Conservation (phyloP, 2,797 vertebrate genomes). For the Argya squamiceps region DNA sequence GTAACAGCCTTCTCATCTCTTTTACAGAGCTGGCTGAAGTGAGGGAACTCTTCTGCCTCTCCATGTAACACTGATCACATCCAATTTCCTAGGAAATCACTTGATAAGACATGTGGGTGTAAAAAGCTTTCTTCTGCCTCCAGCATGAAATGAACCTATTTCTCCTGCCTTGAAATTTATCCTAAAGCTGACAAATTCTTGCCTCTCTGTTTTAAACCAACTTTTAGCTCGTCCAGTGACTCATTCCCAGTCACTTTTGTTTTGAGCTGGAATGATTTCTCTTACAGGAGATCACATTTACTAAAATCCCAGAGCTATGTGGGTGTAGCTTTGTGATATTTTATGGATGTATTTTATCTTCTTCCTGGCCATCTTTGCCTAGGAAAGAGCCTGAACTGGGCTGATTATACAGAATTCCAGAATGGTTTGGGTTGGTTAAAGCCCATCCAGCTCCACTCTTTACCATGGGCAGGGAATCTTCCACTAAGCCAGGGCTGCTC, state of each 20-base stretch:
- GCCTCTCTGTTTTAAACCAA: neutral
- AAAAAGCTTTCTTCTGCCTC: neutral
- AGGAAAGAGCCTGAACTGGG: neutral
- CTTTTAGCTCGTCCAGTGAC: neutral
- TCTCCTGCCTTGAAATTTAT: slow-evolving; percentile 16
- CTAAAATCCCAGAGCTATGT: neutral
- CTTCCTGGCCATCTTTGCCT: neutral
- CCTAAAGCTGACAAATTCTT: slow-evolving; percentile 3
- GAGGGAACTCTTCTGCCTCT: neutral
- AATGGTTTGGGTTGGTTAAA: neutral
- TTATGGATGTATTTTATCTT: neutral
- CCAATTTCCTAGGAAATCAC: slow-evolving; percentile 8
- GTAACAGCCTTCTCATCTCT: neutral
- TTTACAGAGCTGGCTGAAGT: neutral
- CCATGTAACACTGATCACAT: neutral
- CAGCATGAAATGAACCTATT: slow-evolving; percentile 16
- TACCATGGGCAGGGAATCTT: neutral
- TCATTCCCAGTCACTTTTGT: neutral
- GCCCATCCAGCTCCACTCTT: neutral
- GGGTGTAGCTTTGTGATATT: neutral
- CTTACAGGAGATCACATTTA: neutral
- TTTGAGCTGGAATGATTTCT: neutral
- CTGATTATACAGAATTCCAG: neutral
- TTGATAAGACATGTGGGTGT: neutral
- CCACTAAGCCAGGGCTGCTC: rapidly evolving